A percentile compares a stretch with the other conserved stretches of the same genome.
phyloP scores from a whole-genome alignment of 2,888 invertebrate genomes.

The Adelognathus sp. region DNA sequence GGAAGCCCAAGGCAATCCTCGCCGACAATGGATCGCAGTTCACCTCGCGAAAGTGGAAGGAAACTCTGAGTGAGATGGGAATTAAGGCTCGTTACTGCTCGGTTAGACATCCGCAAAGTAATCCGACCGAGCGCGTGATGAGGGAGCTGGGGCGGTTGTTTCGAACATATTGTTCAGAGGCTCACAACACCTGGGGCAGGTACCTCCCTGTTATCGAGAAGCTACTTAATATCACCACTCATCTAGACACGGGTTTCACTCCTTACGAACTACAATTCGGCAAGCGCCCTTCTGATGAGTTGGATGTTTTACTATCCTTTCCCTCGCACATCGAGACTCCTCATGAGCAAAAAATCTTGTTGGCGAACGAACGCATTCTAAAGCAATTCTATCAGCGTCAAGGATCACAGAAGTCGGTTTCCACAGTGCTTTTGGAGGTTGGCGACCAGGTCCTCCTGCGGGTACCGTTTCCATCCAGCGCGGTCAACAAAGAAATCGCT shows the following conservation, averaged over 20 bases:
- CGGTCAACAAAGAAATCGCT: neutral
- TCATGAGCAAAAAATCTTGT: neutral
- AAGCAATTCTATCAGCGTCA: neutral
- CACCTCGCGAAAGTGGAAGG: neutral
- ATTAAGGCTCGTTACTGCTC: constrained; percentile 3
- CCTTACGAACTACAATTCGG: constrained; percentile 30
- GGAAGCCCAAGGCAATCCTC: neutral
- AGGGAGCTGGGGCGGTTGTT: constrained; percentile 27
- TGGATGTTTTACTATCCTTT: neutral
- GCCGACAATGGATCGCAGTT: constrained; percentile 21
- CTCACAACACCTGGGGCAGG: constrained; percentile 5
- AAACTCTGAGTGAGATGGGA: neutral
- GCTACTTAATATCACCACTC: constrained; percentile 15
- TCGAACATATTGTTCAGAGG: neutral
- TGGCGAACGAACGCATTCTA: neutral
- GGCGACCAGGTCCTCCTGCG: constrained; percentile 11
- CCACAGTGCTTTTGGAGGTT: neutral
- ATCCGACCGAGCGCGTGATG: constrained; percentile 35
- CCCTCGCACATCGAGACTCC: neutral
- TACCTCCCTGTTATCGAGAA: neutral
- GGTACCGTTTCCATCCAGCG: constrained; percentile 18
- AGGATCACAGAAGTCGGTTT: neutral
- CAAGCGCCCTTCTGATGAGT: neutral
- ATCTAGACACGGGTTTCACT: constrained; percentile 9
- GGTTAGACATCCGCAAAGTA: constrained; percentile 23